Base-by-base conservation (phyloP, 2,888 invertebrate species). In the Monopis laevigella region DNA sequence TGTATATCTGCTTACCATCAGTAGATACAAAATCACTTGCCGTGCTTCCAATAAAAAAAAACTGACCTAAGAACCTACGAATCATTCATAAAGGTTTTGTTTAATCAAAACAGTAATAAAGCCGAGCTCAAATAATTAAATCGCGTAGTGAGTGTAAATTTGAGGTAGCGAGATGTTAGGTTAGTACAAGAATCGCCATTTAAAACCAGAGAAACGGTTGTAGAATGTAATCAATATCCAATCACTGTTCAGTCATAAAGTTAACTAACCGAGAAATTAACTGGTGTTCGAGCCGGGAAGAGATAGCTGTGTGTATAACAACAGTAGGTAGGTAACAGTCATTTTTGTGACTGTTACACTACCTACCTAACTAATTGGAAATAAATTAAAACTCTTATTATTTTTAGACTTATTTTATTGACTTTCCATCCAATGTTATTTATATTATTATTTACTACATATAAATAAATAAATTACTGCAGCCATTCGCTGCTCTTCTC, bases 191-290 rank as follows among this genome's bases (percentile, higher is more conserved):
- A 69, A 71, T 65, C 59, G 62, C 59, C 62, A 63, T 69, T 72
- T 70, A 63, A n/a, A 66, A 70, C 60, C 54, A 55, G 63, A 62
- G 69, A 65, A 72, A 73, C 65, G 58, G 59, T 56, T 60, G 62
- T 54, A 35, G 34, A 34, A 66, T 77, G 73, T 78, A 80, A 78
- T 80, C 78, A 78, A 78, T 74, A 68, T 74, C 72, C 78, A 78
- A 80, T 80, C 80, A 77, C 60, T 54, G 62, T 52, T 45, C 48
- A 56, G 73, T 53, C 56, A 66, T 78, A 78, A 80, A 80, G 66
- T 75, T 78, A 80, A 80, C 78, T 75, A 72, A 80, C 63, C 80
- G 77, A 53, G 75, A 80, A 80, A 80, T 80, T 78, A 75, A 74
- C 61, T 65, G 59, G 59, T 13, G 27, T 39, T 18, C 18, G 18